phyloP scores from a whole-genome alignment of 2,113 vertebrate genomes.

The Trachemys scripta region DNA sequence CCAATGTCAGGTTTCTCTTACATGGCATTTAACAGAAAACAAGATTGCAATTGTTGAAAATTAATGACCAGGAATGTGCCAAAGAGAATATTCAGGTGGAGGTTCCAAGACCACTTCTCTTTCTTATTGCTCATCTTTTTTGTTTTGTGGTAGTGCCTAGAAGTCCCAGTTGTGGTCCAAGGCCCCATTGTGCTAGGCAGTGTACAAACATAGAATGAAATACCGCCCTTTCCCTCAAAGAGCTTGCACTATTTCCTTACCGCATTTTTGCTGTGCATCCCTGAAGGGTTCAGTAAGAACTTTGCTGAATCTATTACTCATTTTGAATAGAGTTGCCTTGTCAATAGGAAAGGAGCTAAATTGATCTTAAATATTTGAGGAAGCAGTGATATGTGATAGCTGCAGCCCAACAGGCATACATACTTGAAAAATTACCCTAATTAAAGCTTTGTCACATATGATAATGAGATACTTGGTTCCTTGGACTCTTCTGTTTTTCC shows the following conservation, averaged over 20 bases:
- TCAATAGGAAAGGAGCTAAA: not conserved
- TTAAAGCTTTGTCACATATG: conserved; percentile 59
- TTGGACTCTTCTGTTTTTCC: conserved; percentile 50
- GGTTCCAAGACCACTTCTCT: not conserved
- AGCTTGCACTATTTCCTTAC: not conserved
- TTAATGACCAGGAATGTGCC: fast-evolving
- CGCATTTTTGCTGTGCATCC: not conserved
- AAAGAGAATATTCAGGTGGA: not conserved
- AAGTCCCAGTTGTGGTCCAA: not conserved
- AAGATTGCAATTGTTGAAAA: not conserved
- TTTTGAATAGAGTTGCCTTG: not conserved
- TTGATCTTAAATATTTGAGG: conserved; percentile 50
- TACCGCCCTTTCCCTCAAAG: fast-evolving
- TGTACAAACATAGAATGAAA: not conserved
- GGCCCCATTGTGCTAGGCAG: not conserved
- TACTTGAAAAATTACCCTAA: conserved; percentile 64
- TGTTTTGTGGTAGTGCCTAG: not conserved
- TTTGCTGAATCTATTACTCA: not conserved
- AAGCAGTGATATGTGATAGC: not conserved
- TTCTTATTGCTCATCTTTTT: not conserved
- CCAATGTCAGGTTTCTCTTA: not conserved
- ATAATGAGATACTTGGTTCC: conserved; percentile 65
- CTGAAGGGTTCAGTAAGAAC: fast-evolving
- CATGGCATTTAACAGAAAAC: not conserved
- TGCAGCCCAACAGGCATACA: conserved; percentile 30